These are phyloP conservation scores for Rotaria sp. DNA, from an alignment of 2,888 invertebrate genomes.

Conservation along the genomic window DNA sequence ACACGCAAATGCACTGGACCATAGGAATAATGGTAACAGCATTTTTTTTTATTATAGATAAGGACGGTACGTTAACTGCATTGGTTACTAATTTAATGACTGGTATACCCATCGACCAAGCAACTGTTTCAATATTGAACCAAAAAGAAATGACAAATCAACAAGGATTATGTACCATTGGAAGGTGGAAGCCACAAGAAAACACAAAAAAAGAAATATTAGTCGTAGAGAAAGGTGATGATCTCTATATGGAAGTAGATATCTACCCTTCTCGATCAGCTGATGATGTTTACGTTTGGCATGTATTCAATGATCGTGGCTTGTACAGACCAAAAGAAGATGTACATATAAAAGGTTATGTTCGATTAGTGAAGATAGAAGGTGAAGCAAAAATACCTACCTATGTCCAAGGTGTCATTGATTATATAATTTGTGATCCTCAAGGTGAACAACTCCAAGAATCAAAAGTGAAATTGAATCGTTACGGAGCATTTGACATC, in stretches of 20 bases:
- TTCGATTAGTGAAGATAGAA: not conserved
- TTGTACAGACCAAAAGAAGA: not conserved
- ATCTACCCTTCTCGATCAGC: not conserved
- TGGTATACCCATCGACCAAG: not conserved
- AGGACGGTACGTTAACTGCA: not conserved
- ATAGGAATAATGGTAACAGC: not conserved
- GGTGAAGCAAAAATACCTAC: not conserved
- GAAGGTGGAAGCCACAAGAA: no score
- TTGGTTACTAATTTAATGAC: conserved; percentile 6
- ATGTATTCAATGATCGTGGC: not conserved
- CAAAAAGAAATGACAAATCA: not conserved
- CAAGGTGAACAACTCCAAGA: not conserved
- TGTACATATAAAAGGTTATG: conserved; percentile 12
- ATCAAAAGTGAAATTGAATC: conserved; percentile 7
- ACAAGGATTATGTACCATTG: conserved; percentile 1
- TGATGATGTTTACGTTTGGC: not conserved
- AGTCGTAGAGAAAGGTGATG: not conserved
- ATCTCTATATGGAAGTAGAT: not conserved
- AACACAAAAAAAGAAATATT: not conserved
- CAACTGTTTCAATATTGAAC: not conserved
- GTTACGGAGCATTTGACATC: not conserved
- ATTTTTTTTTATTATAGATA: not conserved
- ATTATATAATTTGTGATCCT: not conserved
- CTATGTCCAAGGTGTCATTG: not conserved
- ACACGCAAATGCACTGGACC: no score